Evolutionary conservation across 1,140 invertebrate species (phyloP).

Genomic region (Amyelois transitella): DNA sequence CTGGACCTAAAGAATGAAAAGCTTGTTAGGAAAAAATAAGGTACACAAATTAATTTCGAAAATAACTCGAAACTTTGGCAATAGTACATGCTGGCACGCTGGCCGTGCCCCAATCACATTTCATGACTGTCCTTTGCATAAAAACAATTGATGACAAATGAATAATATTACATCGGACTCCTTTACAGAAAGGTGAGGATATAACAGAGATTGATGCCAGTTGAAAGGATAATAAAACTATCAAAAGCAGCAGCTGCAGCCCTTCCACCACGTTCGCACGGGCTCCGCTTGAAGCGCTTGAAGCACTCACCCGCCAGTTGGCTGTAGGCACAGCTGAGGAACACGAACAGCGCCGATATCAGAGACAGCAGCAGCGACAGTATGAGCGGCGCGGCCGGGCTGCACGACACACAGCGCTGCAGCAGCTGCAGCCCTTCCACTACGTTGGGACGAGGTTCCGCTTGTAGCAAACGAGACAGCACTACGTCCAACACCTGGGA

Average conservation of each 20-base stretch:
- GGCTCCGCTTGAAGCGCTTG: not conserved
- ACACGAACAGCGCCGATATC: constrained; percentile 92
- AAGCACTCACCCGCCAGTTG: constrained; percentile 75
- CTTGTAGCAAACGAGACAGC: constrained; percentile 81
- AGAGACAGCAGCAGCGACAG: constrained; percentile 89
- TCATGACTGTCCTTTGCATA: too few relatives aligned
- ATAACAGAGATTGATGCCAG: too few relatives aligned
- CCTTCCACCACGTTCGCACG: not conserved
- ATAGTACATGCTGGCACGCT: too few relatives aligned
- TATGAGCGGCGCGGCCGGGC: constrained; percentile 84
- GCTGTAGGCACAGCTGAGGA: constrained; percentile 89
- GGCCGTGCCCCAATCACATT: too few relatives aligned
- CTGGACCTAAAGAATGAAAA: constrained; percentile 71
- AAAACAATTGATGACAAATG: too few relatives aligned
- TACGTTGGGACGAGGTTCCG: constrained; percentile 80
- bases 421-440: constrained; percentile 82
- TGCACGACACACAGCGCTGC: constrained; percentile 83
- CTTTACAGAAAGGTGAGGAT: too few relatives aligned
- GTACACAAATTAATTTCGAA: too few relatives aligned
- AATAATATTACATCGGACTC: too few relatives aligned
- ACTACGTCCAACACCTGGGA: constrained; percentile 83
- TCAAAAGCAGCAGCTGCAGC: not conserved
- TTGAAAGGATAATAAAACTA: not conserved
- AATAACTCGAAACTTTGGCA: not conserved
- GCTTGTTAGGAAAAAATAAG: too few relatives aligned